Percentiles rank a stretch among this genome's conserved stretches.
These are phyloP conservation scores for Listronotus oregonensis DNA, from an alignment of 1,140 invertebrate genomes.

Conservation along the genomic window DNA sequence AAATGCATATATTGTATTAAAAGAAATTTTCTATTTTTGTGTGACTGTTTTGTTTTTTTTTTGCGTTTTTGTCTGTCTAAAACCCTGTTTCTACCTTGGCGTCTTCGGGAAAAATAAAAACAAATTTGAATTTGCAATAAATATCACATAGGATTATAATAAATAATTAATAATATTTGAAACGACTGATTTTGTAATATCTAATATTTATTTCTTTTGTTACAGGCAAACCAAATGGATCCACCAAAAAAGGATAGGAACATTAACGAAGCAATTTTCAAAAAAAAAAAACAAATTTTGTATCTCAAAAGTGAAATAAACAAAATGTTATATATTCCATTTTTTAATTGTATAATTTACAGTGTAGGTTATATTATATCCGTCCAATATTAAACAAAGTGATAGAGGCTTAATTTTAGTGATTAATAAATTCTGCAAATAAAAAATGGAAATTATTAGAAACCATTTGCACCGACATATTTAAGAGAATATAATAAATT, in stretches of 20 bases:
- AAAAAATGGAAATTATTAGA: slow-evolving; percentile 10
- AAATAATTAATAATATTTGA: too few relatives aligned
- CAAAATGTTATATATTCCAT: slow-evolving; percentile 1
- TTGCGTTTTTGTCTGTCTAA: too few relatives aligned
- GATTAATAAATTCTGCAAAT: slow-evolving; percentile 19
- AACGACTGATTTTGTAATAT: too few relatives aligned
- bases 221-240: slow-evolving; percentile 45
- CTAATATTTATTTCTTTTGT: slow-evolving; percentile 21
- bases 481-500: not conserved
- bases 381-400: slow-evolving; percentile 19
- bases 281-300: slow-evolving; percentile 6
- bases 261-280: too few relatives aligned
- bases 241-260: slow-evolving; percentile 44
- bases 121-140: too few relatives aligned
- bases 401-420: slow-evolving; percentile 30
- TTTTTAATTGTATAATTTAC: slow-evolving; percentile 21
- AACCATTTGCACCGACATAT: not conserved
- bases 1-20: too few relatives aligned
- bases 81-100: too few relatives aligned
- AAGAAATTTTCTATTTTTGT: too few relatives aligned
- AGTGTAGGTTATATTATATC: slow-evolving; percentile 7
- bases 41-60: too few relatives aligned
- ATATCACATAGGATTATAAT: too few relatives aligned
- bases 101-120: too few relatives aligned
- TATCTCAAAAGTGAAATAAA: not conserved